Conservation (phyloP, 2,888 invertebrate genomes). For the Operophtera brumata region DNA sequence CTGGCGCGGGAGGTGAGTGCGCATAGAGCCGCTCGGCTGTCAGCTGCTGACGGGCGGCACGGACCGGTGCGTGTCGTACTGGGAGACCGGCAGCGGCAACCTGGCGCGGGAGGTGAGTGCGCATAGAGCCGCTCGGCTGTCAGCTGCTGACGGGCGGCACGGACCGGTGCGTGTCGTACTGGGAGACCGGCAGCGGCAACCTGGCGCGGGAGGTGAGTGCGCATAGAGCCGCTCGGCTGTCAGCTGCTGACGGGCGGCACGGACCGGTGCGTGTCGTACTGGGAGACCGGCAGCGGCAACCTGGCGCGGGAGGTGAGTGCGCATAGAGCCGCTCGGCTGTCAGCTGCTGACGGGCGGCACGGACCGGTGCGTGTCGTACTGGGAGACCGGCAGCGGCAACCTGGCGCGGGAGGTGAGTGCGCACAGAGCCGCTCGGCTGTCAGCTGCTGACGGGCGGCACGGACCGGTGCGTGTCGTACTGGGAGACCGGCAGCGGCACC, state of each 20-base stretch:
- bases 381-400: constrained; percentile 89
- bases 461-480: too few species aligned
- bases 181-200: constrained; percentile 89
- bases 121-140: constrained; percentile 83
- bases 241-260: constrained; percentile 93
- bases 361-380: too few species aligned
- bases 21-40: constrained; percentile 83
- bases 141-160: constrained; percentile 93
- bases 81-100: constrained; percentile 89
- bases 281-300: constrained; percentile 89
- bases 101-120: constrained; percentile 85
- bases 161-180: constrained; percentile 91
- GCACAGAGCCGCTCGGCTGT: constrained; percentile 83
- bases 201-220: constrained; percentile 85
- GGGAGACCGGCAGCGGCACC: too few species aligned
- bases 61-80: constrained; percentile 91
- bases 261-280: constrained; percentile 91
- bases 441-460: constrained; percentile 93
- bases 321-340: constrained; percentile 83
- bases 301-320: constrained; percentile 85
- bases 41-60: constrained; percentile 93
- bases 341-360: constrained; percentile 92
- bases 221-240: constrained; percentile 83
- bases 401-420: constrained; percentile 85
- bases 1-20: constrained; percentile 85